Evolutionary conservation across 2,113 vertebrate species (phyloP).

Genomic region (Romanogobio albipinnatus): DNA sequence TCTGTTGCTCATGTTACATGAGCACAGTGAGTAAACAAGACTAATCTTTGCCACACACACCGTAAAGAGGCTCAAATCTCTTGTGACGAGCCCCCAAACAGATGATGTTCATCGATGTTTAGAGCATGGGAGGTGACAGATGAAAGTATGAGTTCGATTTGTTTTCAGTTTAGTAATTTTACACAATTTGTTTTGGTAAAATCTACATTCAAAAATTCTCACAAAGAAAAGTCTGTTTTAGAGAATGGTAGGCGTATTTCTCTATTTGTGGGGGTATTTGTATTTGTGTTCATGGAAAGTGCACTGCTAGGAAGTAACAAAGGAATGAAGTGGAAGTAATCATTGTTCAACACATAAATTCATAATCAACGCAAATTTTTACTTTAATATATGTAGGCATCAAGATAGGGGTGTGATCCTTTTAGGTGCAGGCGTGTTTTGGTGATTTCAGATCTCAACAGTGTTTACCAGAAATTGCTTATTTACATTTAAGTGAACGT

Average conservation of each 20-base stretch:
- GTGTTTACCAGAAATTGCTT: too few relatives aligned
- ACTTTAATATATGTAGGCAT: too few relatives aligned
- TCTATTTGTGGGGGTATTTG: too few relatives aligned
- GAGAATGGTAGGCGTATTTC: neutral
- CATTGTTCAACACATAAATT: neutral
- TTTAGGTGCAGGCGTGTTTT: too few relatives aligned
- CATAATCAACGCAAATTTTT: neutral
- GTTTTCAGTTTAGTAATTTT: slow-evolving; percentile 7
- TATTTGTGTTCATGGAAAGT: too few relatives aligned
- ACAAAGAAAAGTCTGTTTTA: neutral
- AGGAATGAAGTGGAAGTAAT: neutral
- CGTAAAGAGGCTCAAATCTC: neutral
- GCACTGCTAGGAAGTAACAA: too few relatives aligned
- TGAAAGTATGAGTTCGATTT: slow-evolving; percentile 13
- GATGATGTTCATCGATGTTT: neutral
- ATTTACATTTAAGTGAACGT: too few relatives aligned
- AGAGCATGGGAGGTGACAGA: neutral
- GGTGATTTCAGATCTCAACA: too few relatives aligned
- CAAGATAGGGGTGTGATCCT: too few relatives aligned
- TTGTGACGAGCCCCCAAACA: neutral
- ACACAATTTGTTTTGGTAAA: neutral
- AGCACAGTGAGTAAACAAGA: slow-evolving; percentile 28
- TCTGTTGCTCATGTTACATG: slow-evolving; percentile 17
- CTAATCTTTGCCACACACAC: slow-evolving; percentile 4
- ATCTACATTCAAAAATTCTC: neutral